Conservation (phyloP, 2,888 invertebrate genomes). For the Orthosia cruda region DNA sequence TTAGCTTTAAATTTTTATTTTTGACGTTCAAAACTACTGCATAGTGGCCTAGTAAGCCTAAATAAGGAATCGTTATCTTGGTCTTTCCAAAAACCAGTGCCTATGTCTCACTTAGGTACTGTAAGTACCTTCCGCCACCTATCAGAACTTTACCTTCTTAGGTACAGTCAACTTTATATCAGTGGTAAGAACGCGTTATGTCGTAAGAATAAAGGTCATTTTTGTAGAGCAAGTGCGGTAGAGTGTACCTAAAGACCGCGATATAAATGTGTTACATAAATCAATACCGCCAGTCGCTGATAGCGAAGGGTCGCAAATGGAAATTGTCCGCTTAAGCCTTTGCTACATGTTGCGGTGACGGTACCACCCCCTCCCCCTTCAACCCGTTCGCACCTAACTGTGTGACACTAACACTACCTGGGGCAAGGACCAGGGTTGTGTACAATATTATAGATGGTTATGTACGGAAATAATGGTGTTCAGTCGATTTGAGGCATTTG, state of each 20-base stretch:
- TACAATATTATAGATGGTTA: conserved; percentile 1
- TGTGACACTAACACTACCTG: conserved; percentile 24
- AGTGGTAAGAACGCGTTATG: neutral
- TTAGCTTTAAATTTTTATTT: no score
- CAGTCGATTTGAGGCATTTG: neutral
- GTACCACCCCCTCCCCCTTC: neutral
- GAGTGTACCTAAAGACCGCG: conserved; percentile 11
- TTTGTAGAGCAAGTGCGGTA: neutral
- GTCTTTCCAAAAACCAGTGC: neutral
- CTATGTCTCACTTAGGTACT: conserved; percentile 6
- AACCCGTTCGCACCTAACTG: neutral
- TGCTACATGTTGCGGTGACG: conserved; percentile 59
- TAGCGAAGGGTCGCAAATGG: conserved; percentile 58
- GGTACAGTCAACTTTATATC: neutral
- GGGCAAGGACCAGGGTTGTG: neutral
- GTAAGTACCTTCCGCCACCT: neutral
- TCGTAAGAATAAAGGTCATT: neutral
- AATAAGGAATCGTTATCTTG: no score
- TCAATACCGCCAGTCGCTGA: conserved; percentile 49
- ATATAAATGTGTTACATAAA: conserved; percentile 46
- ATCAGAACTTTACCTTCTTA: conserved; percentile 1
- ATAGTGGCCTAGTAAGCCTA: no score
- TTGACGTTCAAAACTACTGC: no score
- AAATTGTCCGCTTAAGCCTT: conserved; percentile 57
- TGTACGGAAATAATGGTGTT: neutral